Conservation (phyloP, 1,140 invertebrate species). For the Camponotus floridanus region DNA sequence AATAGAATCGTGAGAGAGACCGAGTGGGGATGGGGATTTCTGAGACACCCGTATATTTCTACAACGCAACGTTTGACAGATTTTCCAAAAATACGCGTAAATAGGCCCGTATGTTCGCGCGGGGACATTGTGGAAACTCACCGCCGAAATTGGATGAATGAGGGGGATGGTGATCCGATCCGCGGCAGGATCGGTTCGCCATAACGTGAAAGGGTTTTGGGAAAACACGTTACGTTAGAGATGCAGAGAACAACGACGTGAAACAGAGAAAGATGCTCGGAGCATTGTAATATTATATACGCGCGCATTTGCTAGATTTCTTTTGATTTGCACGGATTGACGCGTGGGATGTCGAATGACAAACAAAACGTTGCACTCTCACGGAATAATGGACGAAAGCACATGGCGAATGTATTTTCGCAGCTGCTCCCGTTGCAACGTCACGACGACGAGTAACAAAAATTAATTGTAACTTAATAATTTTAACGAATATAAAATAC, state of each 20-base stretch:
- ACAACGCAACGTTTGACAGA: slow-evolving; percentile 79
- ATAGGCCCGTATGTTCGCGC: slow-evolving; percentile 84
- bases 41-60: slow-evolving; percentile 79
- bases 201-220: slow-evolving; percentile 77
- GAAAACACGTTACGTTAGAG: slow-evolving; percentile 79
- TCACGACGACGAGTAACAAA: slow-evolving; percentile 34
- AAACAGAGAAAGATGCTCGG: background rate
- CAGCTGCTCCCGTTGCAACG: slow-evolving; percentile 39
- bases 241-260: background rate
- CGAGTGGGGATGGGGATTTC: slow-evolving; percentile 34
- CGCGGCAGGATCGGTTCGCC: slow-evolving; percentile 49
- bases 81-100: slow-evolving; percentile 84
- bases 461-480: slow-evolving; percentile 58
- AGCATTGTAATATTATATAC: slow-evolving; percentile 55
- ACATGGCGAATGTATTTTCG: slow-evolving; percentile 32
- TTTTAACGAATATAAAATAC: slow-evolving; percentile 29
- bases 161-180: slow-evolving; percentile 20
- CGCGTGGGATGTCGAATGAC: background rate
- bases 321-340: slow-evolving; percentile 36
- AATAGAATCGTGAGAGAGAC: background rate
- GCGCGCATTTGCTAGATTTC: slow-evolving; percentile 42
- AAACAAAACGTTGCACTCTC: slow-evolving; percentile 55
- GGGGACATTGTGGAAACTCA: slow-evolving; percentile 79
- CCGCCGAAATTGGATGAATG: slow-evolving; percentile 69
- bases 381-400: slow-evolving; percentile 47